Evolutionary conservation across 2,888 invertebrate genomes (phyloP).

Genomic region (Caenorhabditis zanzibari): DNA sequence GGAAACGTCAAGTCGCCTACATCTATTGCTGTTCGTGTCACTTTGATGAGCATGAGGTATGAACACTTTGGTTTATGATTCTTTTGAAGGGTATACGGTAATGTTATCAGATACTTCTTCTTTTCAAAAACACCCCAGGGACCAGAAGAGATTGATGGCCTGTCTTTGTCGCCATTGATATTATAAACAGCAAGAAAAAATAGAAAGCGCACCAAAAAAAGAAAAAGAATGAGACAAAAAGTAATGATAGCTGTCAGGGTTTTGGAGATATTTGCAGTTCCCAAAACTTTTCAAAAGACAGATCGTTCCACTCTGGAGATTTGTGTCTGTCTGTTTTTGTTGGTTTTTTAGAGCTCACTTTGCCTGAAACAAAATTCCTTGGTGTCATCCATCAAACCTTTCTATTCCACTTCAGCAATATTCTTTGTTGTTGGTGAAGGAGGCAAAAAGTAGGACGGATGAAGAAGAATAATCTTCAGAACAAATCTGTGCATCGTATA

Average conservation of each 20-base stretch:
- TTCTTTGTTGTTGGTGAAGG: conserved; percentile 16
- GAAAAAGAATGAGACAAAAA: conserved; percentile 33
- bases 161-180: conserved; percentile 60
- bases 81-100: conserved; percentile 38
- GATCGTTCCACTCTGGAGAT: conserved; percentile 63
- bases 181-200: conserved; percentile 62
- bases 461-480: background rate
- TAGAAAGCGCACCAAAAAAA: conserved; percentile 21
- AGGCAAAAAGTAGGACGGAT: background rate
- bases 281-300: conserved; percentile 39
- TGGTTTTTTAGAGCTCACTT: conserved; percentile 22
- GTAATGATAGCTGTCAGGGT: conserved; percentile 64
- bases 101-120: conserved; percentile 60
- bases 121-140: conserved; percentile 53
- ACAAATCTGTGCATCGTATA: conserved; percentile 5
- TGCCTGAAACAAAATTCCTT: conserved; percentile 30
- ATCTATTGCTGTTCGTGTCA: conserved; percentile 83
- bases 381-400: conserved; percentile 48
- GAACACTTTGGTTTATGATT: conserved; percentile 31
- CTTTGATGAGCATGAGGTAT: conserved; percentile 83
- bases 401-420: background rate
- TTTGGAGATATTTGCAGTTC: conserved; percentile 24
- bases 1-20: conserved; percentile 83
- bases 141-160: conserved; percentile 48
- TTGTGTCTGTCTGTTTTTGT: conserved; percentile 39